These are phyloP conservation scores for Celastrina argiolus DNA, from an alignment of 2,888 invertebrate genomes.

Conservation along the genomic window DNA sequence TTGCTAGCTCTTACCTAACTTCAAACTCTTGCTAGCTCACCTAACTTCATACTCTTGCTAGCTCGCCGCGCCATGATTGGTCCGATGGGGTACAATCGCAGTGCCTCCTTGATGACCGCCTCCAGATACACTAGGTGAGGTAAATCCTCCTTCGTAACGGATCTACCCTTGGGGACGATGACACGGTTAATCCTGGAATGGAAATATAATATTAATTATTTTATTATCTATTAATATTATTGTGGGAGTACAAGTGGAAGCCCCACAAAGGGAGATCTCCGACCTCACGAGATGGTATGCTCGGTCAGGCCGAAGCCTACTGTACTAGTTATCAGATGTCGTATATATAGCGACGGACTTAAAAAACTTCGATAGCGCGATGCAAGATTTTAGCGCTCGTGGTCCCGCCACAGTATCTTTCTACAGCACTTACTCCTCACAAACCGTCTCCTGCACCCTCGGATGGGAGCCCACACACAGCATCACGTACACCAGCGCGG, in stretches of 20 bases:
- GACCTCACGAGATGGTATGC: no score
- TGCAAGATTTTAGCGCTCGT: no score
- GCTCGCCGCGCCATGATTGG: slow-evolving; percentile 40
- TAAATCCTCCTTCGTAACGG: slow-evolving; percentile 36
- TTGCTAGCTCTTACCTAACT: no score
- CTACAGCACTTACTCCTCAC: slow-evolving; percentile 37
- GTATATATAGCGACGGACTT: no score
- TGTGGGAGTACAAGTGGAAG: no score
- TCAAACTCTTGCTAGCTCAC: slow-evolving; percentile 40
- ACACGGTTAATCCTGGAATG: slow-evolving; percentile 24
- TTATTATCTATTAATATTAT: no score
- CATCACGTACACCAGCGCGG: slow-evolving; percentile 41
- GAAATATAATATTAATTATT: no score
- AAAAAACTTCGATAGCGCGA: no score
- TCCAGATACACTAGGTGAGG: slow-evolving; percentile 44
- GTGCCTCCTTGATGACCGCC: slow-evolving; percentile 47
- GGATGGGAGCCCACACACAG: slow-evolving; percentile 46
- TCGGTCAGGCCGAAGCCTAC: no score
- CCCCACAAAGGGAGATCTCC: no score
- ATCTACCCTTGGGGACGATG: slow-evolving; percentile 35
- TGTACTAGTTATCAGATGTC: no score
- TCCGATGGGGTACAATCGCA: slow-evolving; percentile 43
- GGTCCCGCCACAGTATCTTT: no score
- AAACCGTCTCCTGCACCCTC: slow-evolving; percentile 41
- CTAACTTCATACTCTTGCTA: slow-evolving; percentile 40